Evolutionary conservation across 2,888 invertebrate species (phyloP), one percentile per base, ranked within the genome.

Genomic region (Palloptera scutellata): DNA sequence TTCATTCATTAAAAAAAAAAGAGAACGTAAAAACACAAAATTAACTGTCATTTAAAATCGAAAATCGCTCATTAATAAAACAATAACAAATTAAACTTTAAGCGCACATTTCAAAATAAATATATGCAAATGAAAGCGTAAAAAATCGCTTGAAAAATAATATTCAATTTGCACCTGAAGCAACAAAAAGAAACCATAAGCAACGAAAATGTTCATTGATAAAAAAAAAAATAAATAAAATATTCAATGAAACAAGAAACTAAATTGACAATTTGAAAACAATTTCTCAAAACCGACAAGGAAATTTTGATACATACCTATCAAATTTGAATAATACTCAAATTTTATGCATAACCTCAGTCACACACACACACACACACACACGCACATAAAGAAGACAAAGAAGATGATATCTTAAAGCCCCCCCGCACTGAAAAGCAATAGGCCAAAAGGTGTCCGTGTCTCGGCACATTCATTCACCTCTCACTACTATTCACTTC

Each of bases 101-200:
- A n/a, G 61, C 61, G 61, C 52, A 52, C 53, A 53, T 53, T 42
- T 61, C 41, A 53, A 43, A 3, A 60, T 15, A n/a, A 61, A 61
- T 61, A 3, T 52, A 61, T 61, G 61, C 53, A 61, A 61, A 61
- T 61, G 20, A 13, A 48, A 45, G 48, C 10, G 10, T 20, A 20
- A 6, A 8, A 42, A 48, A 13, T 13, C 9, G 20, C 12, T 13
- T 8, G 30, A 11, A 41, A 30, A 57, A 11, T n/a, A 41, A 43
- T 58, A 58, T 48, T 60, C 60, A 60, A 60, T 60, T 60, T 45
- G 12, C 60, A 60, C 48, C 60, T 60, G 60, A 60, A 60, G 4
- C 20, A 11, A 6, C 11, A 5, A 48, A 19, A 60, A 42, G 42
- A 15, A 12, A 48, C 12, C 48, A n/a, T 10, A 48, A 1, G 45